Conservation (phyloP, 2,888 invertebrate genomes). For the Agrotis ipsilon region DNA sequence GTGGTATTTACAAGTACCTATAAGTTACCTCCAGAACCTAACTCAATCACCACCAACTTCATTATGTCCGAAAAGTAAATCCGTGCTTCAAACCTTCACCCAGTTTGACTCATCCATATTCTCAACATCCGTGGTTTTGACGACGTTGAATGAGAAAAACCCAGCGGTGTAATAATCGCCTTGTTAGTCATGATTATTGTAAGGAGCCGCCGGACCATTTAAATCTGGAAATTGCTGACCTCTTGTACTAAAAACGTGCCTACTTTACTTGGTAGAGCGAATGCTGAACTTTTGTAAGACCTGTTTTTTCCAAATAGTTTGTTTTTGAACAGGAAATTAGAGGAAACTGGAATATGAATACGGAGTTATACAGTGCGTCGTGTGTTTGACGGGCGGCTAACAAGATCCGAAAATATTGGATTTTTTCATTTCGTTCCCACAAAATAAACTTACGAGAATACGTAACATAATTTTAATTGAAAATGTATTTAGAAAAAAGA, state of each 20-base stretch:
- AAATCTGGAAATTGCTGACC: conserved; percentile 47
- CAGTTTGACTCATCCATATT: neutral
- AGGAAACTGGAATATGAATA: neutral
- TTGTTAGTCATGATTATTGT: conserved; percentile 62
- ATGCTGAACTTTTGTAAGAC: neutral
- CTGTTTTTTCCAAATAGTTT: neutral
- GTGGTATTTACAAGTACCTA: too few relatives aligned
- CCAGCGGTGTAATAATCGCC: conserved; percentile 55
- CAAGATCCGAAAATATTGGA: neutral
- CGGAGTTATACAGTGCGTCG: too few relatives aligned
- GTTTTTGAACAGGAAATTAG: neutral
- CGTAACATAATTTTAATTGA: neutral
- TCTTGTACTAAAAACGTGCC: conserved; percentile 8
- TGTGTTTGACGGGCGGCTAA: neutral
- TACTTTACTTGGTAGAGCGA: neutral
- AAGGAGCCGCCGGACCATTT: conserved; percentile 48
- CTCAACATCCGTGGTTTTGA: conserved; percentile 8
- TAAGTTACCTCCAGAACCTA: too few relatives aligned
- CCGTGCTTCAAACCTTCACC: too few relatives aligned
- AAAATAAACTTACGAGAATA: neutral
- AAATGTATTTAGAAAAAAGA: too few relatives aligned
- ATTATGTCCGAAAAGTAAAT: neutral
- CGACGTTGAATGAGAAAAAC: conserved; percentile 45
- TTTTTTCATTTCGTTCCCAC: neutral
- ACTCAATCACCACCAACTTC: too few relatives aligned